Evolutionary conservation across 2,797 vertebrate species (phyloP).

Genomic region (Tauraco hartlaubi): DNA sequence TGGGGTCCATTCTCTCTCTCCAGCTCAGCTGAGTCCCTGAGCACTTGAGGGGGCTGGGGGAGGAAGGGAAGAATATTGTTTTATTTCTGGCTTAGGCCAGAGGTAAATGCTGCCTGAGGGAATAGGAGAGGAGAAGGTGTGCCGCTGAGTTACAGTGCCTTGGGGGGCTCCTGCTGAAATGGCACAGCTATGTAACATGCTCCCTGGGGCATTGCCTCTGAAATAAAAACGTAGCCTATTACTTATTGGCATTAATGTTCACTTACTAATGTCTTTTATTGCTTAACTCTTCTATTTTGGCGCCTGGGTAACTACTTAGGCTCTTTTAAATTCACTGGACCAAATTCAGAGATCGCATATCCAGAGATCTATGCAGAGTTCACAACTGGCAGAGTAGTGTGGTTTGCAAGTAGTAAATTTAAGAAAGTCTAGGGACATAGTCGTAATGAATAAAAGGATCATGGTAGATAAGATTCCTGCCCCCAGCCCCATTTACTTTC

Average conservation of each 20-base stretch:
- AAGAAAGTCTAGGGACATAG: background rate
- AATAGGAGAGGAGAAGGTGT: slow-evolving; percentile 34
- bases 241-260: slow-evolving; percentile 55
- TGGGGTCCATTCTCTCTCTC: background rate
- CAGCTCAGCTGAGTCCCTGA: slow-evolving; percentile 27
- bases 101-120: slow-evolving; percentile 16
- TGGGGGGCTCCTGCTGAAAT: background rate
- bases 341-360: slow-evolving; percentile 23
- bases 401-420: background rate
- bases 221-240: slow-evolving; percentile 43
- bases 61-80: slow-evolving; percentile 34
- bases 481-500: background rate
- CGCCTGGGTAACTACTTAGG: background rate
- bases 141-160: slow-evolving; percentile 28
- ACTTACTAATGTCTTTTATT: slow-evolving; percentile 40
- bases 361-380: background rate
- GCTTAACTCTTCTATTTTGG: slow-evolving; percentile 46
- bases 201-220: background rate
- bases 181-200: background rate
- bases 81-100: slow-evolving; percentile 41
- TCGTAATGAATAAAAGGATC: background rate
- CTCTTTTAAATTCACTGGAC: slow-evolving; percentile 40
- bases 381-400: background rate
- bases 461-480: background rate
- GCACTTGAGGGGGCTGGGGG: background rate